These are phyloP conservation scores for Eospalax fontanierii DNA, from an alignment of 2,797 vertebrate genomes.

Conservation along the genomic window DNA sequence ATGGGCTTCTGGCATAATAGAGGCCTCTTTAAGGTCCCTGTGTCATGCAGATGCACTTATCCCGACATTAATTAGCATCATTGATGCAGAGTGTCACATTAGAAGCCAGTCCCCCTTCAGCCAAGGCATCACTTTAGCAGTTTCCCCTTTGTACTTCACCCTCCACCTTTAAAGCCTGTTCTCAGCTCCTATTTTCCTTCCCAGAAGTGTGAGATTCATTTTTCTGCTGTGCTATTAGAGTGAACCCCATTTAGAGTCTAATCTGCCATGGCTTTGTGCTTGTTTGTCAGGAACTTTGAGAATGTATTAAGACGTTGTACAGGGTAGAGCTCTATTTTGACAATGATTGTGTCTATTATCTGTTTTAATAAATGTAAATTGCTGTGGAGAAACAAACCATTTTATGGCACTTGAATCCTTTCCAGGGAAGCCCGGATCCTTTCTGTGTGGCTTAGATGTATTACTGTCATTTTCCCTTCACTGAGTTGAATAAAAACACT, in stretches of 20 bases:
- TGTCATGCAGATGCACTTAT: conserved; percentile 25
- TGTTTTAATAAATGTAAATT: conserved; percentile 82
- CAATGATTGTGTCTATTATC: conserved; percentile 80
- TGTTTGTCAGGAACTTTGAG: conserved; percentile 73
- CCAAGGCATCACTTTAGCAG: conserved; percentile 38
- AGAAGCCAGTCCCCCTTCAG: neutral
- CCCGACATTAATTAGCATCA: conserved; percentile 74
- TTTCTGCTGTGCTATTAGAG: conserved; percentile 53
- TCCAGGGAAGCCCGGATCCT: conserved; percentile 58
- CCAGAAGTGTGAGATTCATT: conserved; percentile 44
- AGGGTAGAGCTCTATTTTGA: conserved; percentile 74
- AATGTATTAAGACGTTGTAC: conserved; percentile 60
- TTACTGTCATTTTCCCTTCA: conserved; percentile 78
- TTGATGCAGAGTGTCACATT: conserved; percentile 56
- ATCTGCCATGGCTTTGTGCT: conserved; percentile 64
- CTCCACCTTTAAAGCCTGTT: conserved; percentile 69
- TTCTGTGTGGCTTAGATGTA: conserved; percentile 60
- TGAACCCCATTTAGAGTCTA: conserved; percentile 55
- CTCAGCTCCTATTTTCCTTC: conserved; percentile 13
- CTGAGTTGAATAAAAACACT: conserved; percentile 74
- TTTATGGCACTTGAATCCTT: conserved; percentile 77
- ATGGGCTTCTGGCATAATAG: neutral
- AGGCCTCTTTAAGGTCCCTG: conserved; percentile 51
- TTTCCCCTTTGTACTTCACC: conserved; percentile 73
- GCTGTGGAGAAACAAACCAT: conserved; percentile 73